Base-by-base conservation (phyloP, 37 sponge, comb jelly and placozoan genomes). In the Amphimedon queenslandica region DNA sequence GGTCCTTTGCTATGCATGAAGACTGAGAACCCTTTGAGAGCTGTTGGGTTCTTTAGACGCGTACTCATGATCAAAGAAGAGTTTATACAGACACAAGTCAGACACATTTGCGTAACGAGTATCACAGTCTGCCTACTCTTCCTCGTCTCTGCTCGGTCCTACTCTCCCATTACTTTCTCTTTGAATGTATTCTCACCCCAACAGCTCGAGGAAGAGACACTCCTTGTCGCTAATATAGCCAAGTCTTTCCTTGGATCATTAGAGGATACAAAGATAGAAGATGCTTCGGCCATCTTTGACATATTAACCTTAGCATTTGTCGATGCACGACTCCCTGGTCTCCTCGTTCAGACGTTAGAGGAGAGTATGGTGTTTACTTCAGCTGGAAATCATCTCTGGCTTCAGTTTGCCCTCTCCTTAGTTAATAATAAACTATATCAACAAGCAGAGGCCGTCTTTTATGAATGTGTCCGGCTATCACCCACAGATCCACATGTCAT, bases 331-430 rank as follows among this genome's bases (percentile, higher is more conserved):
- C 73, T 84, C 21, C 72, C 33, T 2, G 73, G 34, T 31, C 55
- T 70, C 18, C 18, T 84, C 18, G 72, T 84, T 11, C 77, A 84
- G 33, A 63, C 55, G 16, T 35, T 84, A 2, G 84, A 84, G 33
- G 84, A 77, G 0, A 40, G 67, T 29, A 64, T 84, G 55, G 51
- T 18, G 21, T 84, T 84, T 72, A 51, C 77, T 3, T 72, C 69
- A 23, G 64, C 32, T 32, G 29, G 40, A 23, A 70, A 70, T 27
- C 78, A 84, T 66, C 33, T 84, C 5, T 84, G 84, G 84, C 39
- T 77, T 20, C 84, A 84, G 72, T 84, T 84, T 84, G 84, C 78
- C 30, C 72, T 84, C 1, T 40, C 84, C 0, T 31, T 84, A 32
- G 72, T 77, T 1, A 18, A 57, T 40, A 77, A 36, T 31, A 55